Conservation (phyloP, 2,888 invertebrate species). For the Scaptomyza parva region DNA sequence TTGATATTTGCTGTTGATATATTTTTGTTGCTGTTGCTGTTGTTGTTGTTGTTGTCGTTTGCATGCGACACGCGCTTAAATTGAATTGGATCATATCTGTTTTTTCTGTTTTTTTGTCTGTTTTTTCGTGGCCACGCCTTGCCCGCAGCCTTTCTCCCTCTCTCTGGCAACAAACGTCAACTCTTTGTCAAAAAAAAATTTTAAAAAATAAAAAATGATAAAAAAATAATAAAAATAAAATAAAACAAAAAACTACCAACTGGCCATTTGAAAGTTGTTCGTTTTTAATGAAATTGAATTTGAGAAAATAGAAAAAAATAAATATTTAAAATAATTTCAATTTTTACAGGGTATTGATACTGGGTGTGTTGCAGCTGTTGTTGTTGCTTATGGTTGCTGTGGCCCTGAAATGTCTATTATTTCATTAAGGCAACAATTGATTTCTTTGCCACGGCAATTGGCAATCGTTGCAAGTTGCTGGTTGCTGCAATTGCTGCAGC, state of each 20-base stretch:
- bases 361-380: background rate
- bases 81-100: slow-evolving; percentile 72
- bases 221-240: no score
- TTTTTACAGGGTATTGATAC: slow-evolving; percentile 9
- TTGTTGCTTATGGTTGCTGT: background rate
- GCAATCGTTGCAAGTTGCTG: slow-evolving; percentile 26
- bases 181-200: no score
- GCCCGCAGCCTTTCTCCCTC: no score
- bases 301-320: no score
- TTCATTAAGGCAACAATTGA: slow-evolving; percentile 68
- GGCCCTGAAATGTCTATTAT: slow-evolving; percentile 67
- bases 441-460: slow-evolving; percentile 54
- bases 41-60: slow-evolving; percentile 46
- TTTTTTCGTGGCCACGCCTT: no score
- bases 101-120: slow-evolving; percentile 17
- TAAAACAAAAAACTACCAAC: slow-evolving; percentile 23
- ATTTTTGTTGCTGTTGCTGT: no score
- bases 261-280: slow-evolving; percentile 57
- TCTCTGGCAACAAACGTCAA: no score
- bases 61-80: slow-evolving; percentile 70
- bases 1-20: slow-evolving; percentile 46
- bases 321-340: no score
- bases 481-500: slow-evolving; percentile 9
- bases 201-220: no score
- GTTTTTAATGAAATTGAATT: slow-evolving; percentile 12